Conservation (phyloP, 1,140 invertebrate species). For the Octopus bimaculoides region DNA sequence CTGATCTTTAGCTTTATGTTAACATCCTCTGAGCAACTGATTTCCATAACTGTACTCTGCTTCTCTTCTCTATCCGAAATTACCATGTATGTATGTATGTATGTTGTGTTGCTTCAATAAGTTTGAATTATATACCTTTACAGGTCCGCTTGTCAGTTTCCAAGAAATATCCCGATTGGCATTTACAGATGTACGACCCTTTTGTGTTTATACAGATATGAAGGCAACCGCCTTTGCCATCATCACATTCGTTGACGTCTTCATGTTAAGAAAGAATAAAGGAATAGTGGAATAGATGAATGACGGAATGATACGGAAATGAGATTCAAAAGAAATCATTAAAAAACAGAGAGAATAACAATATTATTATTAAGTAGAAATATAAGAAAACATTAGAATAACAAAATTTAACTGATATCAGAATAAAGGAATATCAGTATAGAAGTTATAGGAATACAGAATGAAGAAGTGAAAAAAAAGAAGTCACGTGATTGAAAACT, state of each 20-base stretch:
- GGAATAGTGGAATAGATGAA: not conserved
- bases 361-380: no score
- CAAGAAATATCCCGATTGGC: constrained; percentile 43
- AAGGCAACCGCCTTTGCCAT: constrained; percentile 33
- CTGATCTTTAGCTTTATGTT: no score
- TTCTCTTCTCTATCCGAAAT: no score
- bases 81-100: no score
- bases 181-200: constrained; percentile 37
- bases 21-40: no score
- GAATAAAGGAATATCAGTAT: no score
- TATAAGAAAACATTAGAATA: no score
- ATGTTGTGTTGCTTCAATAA: not conserved
- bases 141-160: constrained; percentile 66
- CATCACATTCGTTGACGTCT: constrained; percentile 49
- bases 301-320: not conserved
- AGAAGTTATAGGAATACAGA: no score
- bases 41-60: no score
- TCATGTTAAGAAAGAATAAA: not conserved
- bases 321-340: not conserved
- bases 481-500: no score
- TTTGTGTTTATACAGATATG: constrained; percentile 38
- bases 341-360: not conserved
- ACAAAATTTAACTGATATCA: no score
- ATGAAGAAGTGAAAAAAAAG: no score
- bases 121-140: constrained; percentile 63